Evolutionary conservation across 2,888 invertebrate genomes (phyloP).

Genomic region (Anoplius nigerrimus): DNA sequence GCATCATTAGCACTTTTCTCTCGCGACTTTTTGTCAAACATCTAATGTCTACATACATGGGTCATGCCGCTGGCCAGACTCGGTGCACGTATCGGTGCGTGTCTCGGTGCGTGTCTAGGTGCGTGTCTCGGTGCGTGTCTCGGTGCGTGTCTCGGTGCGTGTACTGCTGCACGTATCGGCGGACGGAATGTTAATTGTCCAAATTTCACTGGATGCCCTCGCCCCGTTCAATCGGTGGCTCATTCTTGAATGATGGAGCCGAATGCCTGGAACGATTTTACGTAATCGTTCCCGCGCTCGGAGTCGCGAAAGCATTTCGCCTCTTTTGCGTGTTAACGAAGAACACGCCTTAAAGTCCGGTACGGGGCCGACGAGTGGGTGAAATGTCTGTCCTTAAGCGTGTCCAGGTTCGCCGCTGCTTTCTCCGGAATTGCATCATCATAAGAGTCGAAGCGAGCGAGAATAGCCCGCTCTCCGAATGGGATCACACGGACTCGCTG

Average conservation of each 20-base stretch:
- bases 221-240: constrained; percentile 7
- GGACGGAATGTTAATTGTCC: constrained; percentile 21
- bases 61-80: too few species aligned
- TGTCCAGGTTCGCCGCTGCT: constrained; percentile 38
- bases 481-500: constrained; percentile 24
- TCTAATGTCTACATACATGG: too few species aligned
- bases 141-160: too few species aligned
- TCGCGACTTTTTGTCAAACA: too few species aligned
- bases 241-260: neutral
- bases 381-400: constrained; percentile 23
- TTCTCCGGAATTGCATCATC: constrained; percentile 55
- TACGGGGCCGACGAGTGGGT: constrained; percentile 22
- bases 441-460: constrained; percentile 5
- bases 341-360: constrained; percentile 4
- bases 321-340: constrained; percentile 9
- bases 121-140: too few species aligned
- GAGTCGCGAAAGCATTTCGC: constrained; percentile 30
- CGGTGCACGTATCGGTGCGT: too few species aligned
- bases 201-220: constrained; percentile 21
- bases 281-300: constrained; percentile 45
- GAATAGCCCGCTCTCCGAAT: constrained; percentile 23
- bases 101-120: too few species aligned
- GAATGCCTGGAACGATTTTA: constrained; percentile 37
- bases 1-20: too few species aligned
- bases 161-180: too few species aligned